Conservation (phyloP, 1,140 invertebrate genomes). For the Cherax destructor region DNA sequence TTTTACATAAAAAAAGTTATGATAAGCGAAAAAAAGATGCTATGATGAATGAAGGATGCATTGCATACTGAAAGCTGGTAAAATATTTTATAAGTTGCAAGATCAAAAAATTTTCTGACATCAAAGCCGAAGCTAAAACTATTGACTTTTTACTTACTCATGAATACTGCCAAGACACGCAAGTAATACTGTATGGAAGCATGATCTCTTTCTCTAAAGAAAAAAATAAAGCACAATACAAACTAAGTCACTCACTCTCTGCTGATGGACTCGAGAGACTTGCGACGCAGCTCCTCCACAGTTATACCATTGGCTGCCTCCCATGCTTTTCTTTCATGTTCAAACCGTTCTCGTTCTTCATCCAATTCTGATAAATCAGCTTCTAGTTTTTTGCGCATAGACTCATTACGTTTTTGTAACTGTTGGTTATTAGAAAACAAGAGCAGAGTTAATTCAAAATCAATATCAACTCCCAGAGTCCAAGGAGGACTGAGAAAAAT, state of each 20-base stretch:
- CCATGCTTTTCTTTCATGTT: slow-evolving; percentile 91
- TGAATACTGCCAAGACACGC: not conserved
- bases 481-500: slow-evolving; percentile 42
- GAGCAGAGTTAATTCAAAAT: slow-evolving; percentile 73
- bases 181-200: not conserved
- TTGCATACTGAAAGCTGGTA: too few relatives aligned
- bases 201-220: not conserved
- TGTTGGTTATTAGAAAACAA: slow-evolving; percentile 73
- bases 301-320: slow-evolving; percentile 92
- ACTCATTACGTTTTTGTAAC: slow-evolving; percentile 83
- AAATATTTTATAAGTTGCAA: too few relatives aligned
- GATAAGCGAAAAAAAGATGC: too few relatives aligned
- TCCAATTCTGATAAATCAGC: slow-evolving; percentile 93
- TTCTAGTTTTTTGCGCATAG: slow-evolving; percentile 85
- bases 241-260: slow-evolving; percentile 82
- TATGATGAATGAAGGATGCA: too few relatives aligned
- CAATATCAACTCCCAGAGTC: slow-evolving; percentile 63
- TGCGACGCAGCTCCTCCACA: slow-evolving; percentile 88
- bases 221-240: not conserved
- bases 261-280: slow-evolving; percentile 89
- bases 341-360: slow-evolving; percentile 89
- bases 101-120: not conserved
- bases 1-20: too few relatives aligned
- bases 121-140: not conserved
- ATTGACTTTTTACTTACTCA: not conserved